phyloP scores from a whole-genome alignment of 1,140 invertebrate genomes.

The Pteromalus puparum region DNA sequence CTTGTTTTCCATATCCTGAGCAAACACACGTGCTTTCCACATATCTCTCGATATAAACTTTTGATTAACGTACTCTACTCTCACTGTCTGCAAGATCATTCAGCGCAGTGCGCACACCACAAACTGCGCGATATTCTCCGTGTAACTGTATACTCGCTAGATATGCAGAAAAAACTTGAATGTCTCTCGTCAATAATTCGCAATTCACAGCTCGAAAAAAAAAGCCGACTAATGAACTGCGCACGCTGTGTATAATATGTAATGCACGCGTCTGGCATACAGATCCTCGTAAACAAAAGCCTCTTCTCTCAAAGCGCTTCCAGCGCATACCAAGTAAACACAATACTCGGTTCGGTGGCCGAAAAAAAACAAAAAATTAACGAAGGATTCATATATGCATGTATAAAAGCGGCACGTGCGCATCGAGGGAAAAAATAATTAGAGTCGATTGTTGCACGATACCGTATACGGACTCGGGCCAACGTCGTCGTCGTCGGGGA shows the following conservation, averaged over 20 bases:
- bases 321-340: background rate
- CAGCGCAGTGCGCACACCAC: too few relatives aligned
- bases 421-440: background rate
- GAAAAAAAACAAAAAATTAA: background rate
- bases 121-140: too few relatives aligned
- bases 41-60: background rate
- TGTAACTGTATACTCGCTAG: too few relatives aligned
- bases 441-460: background rate
- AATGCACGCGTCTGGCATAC: background rate
- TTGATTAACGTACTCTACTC: background rate
- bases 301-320: background rate
- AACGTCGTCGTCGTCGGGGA: background rate
- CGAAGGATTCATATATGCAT: background rate
- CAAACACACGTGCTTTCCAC: too few relatives aligned
- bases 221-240: too few relatives aligned
- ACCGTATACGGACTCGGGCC: background rate
- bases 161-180: too few relatives aligned
- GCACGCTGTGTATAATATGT: too few relatives aligned
- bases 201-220: too few relatives aligned
- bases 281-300: constrained; percentile 23
- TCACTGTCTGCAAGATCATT: too few relatives aligned
- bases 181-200: too few relatives aligned
- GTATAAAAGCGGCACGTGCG: background rate
- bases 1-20: too few relatives aligned
- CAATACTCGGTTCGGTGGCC: too few relatives aligned